Base-by-base conservation (phyloP, 2,113 vertebrate genomes). In the Crotalus tigris region DNA sequence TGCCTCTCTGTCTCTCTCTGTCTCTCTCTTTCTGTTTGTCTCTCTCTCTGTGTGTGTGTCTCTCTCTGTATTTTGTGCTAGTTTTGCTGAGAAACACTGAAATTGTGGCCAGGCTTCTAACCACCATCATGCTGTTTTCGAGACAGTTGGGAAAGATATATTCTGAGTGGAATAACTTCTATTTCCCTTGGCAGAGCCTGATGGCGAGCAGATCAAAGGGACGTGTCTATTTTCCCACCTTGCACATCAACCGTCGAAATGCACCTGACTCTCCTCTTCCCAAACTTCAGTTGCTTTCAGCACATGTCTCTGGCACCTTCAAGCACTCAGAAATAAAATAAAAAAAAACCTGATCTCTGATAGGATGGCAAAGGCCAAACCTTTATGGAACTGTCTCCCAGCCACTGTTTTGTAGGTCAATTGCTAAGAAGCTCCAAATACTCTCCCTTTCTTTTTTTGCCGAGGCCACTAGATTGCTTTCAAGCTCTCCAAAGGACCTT, bases 351-450 rank as follows among this genome's bases (percentile, higher is more conserved):
- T 96, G 94, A 94, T 94, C 95, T 92, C 95, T 93, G 94, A 93
- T 95, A 96, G 93, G 96, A 97, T 97, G 95, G 97, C 49, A 90
- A 91, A 94, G 96, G 95, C 93, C 95, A 92, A 94, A 96, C 85
- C 96, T 96, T 95, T 92, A 21, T 95, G 91, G 90, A 95, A 94
- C 93, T 92, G 93, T 9, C 91, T 95, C 29, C 19, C 96, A 96
- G 88, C 92, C 93, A 96, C 0, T 26, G 94, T 96, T 98, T 97
- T 95, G 96, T 97, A 93, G 95, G 94, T 93, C 39, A 85, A n/a
- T 59, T 51, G 69, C 69, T 15, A n/a, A 51, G 55, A 5, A 55
- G 24, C 33, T 90, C 19, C 33, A n/a, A 10, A 24, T 33, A 39
- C 23, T 81, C 19, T 0, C 2, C 44, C 9, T 29, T n/a, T 46